phyloP scores from a whole-genome alignment of 2,113 vertebrate genomes.

The Malurus alboscapulatus region DNA sequence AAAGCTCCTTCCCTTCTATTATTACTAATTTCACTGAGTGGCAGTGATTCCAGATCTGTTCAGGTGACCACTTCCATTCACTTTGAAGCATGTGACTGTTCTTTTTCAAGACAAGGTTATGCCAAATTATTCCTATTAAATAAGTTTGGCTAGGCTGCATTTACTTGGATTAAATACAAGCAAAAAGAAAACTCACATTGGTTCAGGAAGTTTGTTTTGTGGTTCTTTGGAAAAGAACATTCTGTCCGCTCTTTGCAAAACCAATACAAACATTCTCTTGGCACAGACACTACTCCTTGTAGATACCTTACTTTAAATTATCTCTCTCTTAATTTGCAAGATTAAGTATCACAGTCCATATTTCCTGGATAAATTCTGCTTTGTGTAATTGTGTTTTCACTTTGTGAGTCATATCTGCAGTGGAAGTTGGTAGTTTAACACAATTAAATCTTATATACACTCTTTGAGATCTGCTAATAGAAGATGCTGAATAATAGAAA shows the following conservation, averaged over 20 bases:
- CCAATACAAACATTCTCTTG: constrained; percentile 31
- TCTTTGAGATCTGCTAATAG: neutral
- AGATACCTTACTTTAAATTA: constrained; percentile 31
- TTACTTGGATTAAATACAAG: constrained; percentile 36
- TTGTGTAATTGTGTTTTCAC: neutral
- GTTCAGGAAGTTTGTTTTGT: constrained; percentile 57
- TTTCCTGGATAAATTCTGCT: constrained; percentile 28
- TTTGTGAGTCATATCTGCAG: neutral
- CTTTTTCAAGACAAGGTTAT: neutral
- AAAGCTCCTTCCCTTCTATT: rapidly evolving
- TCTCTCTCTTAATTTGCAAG: constrained; percentile 11
- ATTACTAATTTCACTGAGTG: neutral
- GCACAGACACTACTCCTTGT: neutral
- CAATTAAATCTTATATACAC: rapidly evolving
- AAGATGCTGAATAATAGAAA: neutral
- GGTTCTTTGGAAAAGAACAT: constrained; percentile 25
- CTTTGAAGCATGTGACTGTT: neutral
- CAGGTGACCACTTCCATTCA: neutral
- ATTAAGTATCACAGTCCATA: neutral
- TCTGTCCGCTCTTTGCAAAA: constrained; percentile 24
- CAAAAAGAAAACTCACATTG: neutral
- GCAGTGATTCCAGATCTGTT: neutral
- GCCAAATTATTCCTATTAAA: neutral
- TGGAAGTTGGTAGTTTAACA: neutral
- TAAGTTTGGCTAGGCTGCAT: neutral